Conservation (phyloP, 1,140 invertebrate species). For the Daktulosphaira vitifoliae region DNA sequence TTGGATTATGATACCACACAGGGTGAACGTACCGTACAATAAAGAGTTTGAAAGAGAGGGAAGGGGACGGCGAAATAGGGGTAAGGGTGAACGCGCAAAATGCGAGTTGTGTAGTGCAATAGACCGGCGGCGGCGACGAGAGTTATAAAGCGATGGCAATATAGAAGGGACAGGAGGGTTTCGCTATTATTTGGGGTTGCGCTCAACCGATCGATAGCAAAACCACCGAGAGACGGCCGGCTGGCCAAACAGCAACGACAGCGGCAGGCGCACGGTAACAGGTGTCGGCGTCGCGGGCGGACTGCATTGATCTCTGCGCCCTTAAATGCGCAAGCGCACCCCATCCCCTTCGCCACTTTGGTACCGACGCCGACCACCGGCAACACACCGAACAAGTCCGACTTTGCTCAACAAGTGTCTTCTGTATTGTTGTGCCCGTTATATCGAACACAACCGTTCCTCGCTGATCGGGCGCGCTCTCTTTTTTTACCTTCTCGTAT, state of each 20-base stretch:
- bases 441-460: slow-evolving; percentile 27
- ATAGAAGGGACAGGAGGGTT: no score
- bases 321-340: slow-evolving; percentile 20
- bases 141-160: no score
- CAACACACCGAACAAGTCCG: background rate
- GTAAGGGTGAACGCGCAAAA: no score
- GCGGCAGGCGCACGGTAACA: slow-evolving; percentile 41
- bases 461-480: slow-evolving; percentile 29
- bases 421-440: slow-evolving; percentile 23
- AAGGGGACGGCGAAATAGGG: no score
- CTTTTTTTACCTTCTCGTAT: slow-evolving; percentile 7
- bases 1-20: no score
- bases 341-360: slow-evolving; percentile 4
- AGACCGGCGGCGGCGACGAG: no score
- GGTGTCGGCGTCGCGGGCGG: slow-evolving; percentile 39
- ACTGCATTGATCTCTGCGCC: background rate
- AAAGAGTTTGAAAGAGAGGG: no score
- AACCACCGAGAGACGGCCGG: slow-evolving; percentile 35
- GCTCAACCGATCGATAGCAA: slow-evolving; percentile 38
- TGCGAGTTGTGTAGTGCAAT: no score
- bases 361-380: slow-evolving; percentile 1
- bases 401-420: slow-evolving; percentile 25
- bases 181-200: background rate
- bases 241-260: slow-evolving; percentile 37
- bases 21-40: no score